phyloP scores from a whole-genome alignment of 2,113 vertebrate genomes.

The Empidonax traillii region DNA sequence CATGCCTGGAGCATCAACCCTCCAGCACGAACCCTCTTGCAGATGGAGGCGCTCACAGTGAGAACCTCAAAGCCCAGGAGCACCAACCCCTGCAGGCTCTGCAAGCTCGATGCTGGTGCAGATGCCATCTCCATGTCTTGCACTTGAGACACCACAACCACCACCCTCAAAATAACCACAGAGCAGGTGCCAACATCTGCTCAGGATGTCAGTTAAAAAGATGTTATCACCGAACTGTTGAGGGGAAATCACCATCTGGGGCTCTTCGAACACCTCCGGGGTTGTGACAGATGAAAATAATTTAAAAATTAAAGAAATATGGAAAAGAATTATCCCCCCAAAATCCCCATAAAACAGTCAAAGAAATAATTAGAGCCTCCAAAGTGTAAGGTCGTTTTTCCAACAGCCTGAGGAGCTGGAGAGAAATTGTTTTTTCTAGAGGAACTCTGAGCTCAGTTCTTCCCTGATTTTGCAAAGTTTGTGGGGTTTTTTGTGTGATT shows the following conservation, averaged over 20 bases:
- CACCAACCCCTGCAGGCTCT: neutral
- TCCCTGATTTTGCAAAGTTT: neutral
- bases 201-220: neutral
- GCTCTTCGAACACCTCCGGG: fast-evolving
- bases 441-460: neutral
- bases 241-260: neutral
- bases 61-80: neutral
- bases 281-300: fast-evolving
- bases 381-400: neutral
- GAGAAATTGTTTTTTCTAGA: neutral
- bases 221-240: fast-evolving
- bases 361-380: neutral
- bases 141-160: neutral
- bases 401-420: neutral
- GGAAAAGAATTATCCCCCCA: neutral
- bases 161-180: neutral
- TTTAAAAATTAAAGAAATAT: neutral
- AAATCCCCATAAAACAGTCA: neutral
- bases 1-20: neutral
- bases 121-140: neutral
- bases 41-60: fast-evolving
- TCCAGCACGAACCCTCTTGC: neutral
- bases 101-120: neutral
- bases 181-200: neutral
- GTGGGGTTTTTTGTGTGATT: fast-evolving